A percentile compares a stretch with the other conserved stretches of the same genome.
Evolutionary conservation across 2,113 vertebrate species (phyloP).

Genomic region (Odontesthes bonariensis): DNA sequence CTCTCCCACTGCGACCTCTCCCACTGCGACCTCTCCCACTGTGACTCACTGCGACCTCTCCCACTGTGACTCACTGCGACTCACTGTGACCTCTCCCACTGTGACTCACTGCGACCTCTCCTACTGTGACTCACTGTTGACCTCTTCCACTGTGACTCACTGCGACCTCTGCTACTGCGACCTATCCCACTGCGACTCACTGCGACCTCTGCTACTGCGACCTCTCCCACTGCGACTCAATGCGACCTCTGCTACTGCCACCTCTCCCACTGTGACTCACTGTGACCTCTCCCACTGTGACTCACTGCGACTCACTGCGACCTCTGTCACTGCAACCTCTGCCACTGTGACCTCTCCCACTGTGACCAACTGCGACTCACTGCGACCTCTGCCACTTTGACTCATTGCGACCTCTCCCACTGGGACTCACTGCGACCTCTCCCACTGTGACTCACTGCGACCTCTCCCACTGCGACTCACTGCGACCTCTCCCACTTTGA

Average conservation of each 20-base stretch:
- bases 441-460: constrained; percentile 30
- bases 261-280: constrained; percentile 27
- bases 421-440: constrained; percentile 19
- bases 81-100: constrained; percentile 20
- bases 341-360: constrained; percentile 27
- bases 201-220: too few relatives aligned
- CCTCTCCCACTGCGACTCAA: constrained; percentile 27
- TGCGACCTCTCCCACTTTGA: constrained; percentile 30
- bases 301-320: too few relatives aligned
- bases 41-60: constrained; percentile 35
- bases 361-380: too few relatives aligned
- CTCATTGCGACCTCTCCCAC: too few relatives aligned
- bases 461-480: constrained; percentile 27
- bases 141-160: constrained; percentile 27
- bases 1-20: too few relatives aligned
- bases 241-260: too few relatives aligned
- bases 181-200: constrained; percentile 29
- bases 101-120: constrained; percentile 35
- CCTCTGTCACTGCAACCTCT: constrained; percentile 27
- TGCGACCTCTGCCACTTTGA: constrained; percentile 30
- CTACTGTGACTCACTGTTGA: constrained; percentile 30
- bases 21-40: constrained; percentile 19
- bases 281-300: constrained; percentile 30
- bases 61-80: constrained; percentile 29
- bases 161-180: too few relatives aligned